Evolutionary conservation across 1,140 invertebrate species (phyloP), one percentile per base, ranked within the genome.

Genomic region (Piezodorus guildinii): DNA sequence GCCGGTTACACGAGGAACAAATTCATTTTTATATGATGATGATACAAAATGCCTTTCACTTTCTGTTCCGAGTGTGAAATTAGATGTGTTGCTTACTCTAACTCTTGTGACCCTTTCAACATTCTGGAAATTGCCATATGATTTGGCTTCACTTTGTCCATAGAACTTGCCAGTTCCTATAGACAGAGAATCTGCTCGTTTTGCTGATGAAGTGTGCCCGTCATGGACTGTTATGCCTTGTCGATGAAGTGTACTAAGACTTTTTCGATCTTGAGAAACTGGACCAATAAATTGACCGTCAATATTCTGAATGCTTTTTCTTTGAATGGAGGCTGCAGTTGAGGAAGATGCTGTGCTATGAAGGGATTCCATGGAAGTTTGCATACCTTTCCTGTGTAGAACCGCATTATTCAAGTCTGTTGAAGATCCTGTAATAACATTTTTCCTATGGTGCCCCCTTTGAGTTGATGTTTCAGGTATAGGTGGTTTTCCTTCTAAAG

Each of bases 271-370:
- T 27, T 85, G 81, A 15, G 79, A 79, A 0, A 77, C 80, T 67
- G 65, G 56, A 65, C 77, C 83, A 60, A 83, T 81, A 71, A 81
- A 84, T 66, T 84, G 80, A 2, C 83, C 83, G 19, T 84, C 82
- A 0, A 90, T 74, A 71, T 88, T 89, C 0, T 82, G 81, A 23
- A 90, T 87, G 60, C 87, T 90, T 72, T 87, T 88, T 30, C 85
- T 78, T 70, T 88, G 86, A 68, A 85, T 84, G 17, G 86, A 87
- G 1, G 86, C 84, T 0, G 86, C 83, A n/a, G 85, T 86, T 0
- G 85, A 84, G n/a, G 62, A 64, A n/a, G 65, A 63, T 19, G 85
- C 86, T 6, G 83, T 82, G 12, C 81, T 81, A 68, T 85, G 83
- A 8, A 83, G 74, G 8, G 82, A 80, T 72, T 84, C 83, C 2